Evolutionary conservation across 2,113 vertebrate species (phyloP).

Genomic region (Condylura cristata): DNA sequence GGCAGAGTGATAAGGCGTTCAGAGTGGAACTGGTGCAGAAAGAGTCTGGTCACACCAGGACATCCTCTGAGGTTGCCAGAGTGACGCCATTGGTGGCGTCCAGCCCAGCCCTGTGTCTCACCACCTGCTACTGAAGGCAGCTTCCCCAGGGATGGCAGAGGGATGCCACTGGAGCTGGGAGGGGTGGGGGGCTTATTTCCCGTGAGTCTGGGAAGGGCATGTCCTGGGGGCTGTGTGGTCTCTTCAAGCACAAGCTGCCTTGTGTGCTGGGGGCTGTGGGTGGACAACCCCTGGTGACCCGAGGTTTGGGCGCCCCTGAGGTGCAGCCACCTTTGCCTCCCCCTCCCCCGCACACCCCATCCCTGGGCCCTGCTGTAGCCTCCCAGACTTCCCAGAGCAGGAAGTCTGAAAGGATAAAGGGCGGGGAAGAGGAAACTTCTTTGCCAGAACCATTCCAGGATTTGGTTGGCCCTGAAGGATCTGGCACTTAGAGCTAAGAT

Average conservation of each 20-base stretch:
- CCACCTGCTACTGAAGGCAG: neutral
- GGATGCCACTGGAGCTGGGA: neutral
- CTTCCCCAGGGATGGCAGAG: neutral
- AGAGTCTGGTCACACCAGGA: neutral
- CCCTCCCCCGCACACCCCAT: accelerated
- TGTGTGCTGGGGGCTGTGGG: neutral
- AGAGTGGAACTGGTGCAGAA: neutral
- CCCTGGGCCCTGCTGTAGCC: neutral
- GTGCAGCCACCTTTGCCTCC: neutral
- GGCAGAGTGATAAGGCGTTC: neutral
- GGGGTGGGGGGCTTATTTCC: neutral
- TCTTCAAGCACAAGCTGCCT: accelerated
- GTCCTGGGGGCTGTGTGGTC: neutral
- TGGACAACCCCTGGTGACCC: neutral
- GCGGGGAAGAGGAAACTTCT: neutral
- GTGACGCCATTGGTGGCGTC: accelerated
- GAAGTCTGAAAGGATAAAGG: neutral
- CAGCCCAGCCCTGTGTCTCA: neutral
- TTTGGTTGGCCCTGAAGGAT: neutral
- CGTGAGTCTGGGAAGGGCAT: neutral
- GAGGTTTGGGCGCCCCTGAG: neutral
- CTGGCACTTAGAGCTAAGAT: neutral
- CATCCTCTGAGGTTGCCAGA: neutral
- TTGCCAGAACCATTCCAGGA: neutral
- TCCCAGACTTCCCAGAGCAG: neutral